phyloP scores from a whole-genome alignment of 2,888 invertebrate genomes.

The Plagodis dolabraria region DNA sequence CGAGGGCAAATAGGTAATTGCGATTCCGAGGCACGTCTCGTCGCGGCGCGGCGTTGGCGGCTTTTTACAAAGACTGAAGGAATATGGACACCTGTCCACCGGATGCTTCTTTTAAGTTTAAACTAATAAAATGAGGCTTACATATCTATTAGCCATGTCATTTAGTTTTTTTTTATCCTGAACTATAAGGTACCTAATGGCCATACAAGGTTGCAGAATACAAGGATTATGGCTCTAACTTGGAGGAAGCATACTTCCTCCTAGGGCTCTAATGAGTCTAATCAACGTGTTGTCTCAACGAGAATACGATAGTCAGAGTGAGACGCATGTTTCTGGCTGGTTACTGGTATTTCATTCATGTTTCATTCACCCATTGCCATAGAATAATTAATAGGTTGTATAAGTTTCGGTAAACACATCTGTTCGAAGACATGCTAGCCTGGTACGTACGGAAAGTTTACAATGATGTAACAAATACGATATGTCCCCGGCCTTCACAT shows the following conservation, averaged over 20 bases:
- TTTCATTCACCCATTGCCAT: not conserved
- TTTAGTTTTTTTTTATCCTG: too few relatives aligned
- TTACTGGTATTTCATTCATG: too few relatives aligned
- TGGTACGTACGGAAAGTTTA: slow-evolving; percentile 2
- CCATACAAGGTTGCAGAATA: too few relatives aligned
- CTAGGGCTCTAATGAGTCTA: too few relatives aligned
- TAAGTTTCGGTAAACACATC: not conserved
- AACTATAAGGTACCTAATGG: too few relatives aligned
- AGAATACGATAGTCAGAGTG: too few relatives aligned
- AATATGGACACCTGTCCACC: not conserved
- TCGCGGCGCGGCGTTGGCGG: not conserved
- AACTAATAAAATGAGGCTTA: too few relatives aligned
- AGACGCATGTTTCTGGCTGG: too few relatives aligned
- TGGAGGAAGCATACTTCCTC: too few relatives aligned
- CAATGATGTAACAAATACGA: not conserved
- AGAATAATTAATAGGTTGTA: not conserved
- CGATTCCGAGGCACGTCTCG: slow-evolving; percentile 58
- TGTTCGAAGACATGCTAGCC: slow-evolving; percentile 1
- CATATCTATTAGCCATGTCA: too few relatives aligned
- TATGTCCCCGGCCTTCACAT: not conserved
- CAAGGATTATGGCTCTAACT: too few relatives aligned
- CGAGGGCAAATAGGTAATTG: slow-evolving; percentile 53
- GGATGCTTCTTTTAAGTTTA: not conserved
- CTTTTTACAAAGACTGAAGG: slow-evolving; percentile 11
- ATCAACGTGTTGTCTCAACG: too few relatives aligned